phyloP scores from a whole-genome alignment of 2,797 vertebrate species.

The Acipenser ruthenus region DNA sequence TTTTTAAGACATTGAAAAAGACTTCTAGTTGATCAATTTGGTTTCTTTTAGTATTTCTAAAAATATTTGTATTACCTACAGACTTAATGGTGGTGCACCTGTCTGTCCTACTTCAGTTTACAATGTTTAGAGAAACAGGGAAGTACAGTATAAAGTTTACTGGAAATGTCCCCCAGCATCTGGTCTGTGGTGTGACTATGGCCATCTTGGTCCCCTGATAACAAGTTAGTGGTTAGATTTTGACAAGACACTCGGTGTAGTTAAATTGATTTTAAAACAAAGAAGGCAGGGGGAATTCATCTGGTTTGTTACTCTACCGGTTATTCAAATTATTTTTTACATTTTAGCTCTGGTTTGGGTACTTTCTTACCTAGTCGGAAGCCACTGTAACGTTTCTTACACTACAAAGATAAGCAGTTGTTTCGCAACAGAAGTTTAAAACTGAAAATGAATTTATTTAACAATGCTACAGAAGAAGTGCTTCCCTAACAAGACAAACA shows the following conservation, averaged over 20 bases:
- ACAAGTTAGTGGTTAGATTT: background rate
- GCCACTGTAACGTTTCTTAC: too few relatives aligned
- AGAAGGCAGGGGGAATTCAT: constrained; percentile 6
- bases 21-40: too few relatives aligned
- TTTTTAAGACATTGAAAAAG: too few relatives aligned
- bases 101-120: background rate
- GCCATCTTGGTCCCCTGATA: background rate
- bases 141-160: background rate
- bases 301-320: background rate
- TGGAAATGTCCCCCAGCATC: constrained; percentile 10
- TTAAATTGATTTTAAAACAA: constrained; percentile 8
- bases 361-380: too few relatives aligned
- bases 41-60: too few relatives aligned
- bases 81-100: constrained; percentile 6
- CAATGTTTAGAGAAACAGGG: constrained; percentile 1
- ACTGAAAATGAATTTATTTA: too few relatives aligned
- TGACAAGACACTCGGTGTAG: background rate
- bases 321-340: background rate
- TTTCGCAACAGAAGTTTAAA: too few relatives aligned
- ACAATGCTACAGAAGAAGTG: too few relatives aligned
- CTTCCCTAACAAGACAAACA: too few relatives aligned
- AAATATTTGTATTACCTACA: background rate
- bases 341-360: background rate
- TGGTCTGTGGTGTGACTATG: background rate
- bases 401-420: too few relatives aligned